Conservation (phyloP, 2,113 vertebrate genomes). For the Xiphorhynchus elegans region DNA sequence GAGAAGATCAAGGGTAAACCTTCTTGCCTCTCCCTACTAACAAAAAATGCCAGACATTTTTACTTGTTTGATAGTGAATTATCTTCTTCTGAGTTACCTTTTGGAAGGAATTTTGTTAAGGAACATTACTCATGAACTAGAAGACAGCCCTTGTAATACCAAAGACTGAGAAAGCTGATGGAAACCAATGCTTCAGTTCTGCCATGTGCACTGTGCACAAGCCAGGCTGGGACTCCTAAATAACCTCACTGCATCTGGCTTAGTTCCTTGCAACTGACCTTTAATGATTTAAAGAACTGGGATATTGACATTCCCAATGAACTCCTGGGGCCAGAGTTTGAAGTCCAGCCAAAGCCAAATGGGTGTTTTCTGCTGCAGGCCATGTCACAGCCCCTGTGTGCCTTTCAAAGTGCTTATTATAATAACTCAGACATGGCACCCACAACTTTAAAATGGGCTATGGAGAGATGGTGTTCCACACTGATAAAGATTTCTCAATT, state of each 20-base stretch:
- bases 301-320: background rate
- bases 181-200: background rate
- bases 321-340: background rate
- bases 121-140: background rate
- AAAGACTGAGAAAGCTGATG: background rate
- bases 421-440: background rate
- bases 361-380: background rate
- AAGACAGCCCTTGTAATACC: background rate
- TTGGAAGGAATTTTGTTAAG: background rate
- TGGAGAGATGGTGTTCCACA: background rate
- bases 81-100: constrained; percentile 21
- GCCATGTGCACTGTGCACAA: background rate
- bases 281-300: background rate
- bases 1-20: background rate
- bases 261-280: background rate
- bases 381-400: background rate
- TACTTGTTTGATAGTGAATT: background rate
- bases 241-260: background rate
- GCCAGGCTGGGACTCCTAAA: background rate
- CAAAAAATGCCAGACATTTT: background rate
- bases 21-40: background rate
- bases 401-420: background rate
- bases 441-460: background rate
- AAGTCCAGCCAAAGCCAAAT: background rate
- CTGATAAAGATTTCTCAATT: background rate